Evolutionary conservation across 2,888 invertebrate genomes (phyloP), one percentile per base, ranked within the genome.

Genomic region (Ichneumoninae sp.): DNA sequence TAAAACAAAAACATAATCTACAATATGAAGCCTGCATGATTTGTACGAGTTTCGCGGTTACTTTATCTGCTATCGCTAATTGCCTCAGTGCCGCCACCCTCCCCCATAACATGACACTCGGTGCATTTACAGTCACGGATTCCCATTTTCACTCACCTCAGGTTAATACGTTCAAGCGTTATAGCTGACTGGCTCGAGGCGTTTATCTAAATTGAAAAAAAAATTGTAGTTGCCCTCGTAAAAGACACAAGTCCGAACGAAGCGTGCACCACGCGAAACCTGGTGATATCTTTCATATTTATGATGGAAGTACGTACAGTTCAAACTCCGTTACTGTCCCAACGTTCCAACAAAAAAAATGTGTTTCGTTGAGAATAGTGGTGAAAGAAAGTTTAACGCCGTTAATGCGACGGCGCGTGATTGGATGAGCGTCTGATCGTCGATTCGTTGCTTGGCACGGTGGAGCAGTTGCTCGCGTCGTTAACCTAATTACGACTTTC

Each of bases 151-250:
- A 80, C 50, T 80, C 44, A 71, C 44, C 26, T 13, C 22, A 22
- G 16, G 26, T 54, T 19, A 54, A 54, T 57, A 57, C 26, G 10
- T 22, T n/a, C n/a, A 40, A 65, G 65, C n/a, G 33, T 33, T 19
- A 19, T 44, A 30, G 62, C 36, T 74, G n/a, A 30, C 36, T 50
- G 30, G 62, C 19, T 30, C 16, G 4, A 33, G n/a, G 57, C 83
- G 84, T 88, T 90, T 89, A 90, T 90, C 90, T 89, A 89, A 89
- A 90, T 89, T 89, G 87, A 78, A 87, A 89, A 88, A 85, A 87
- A 89, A 88, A 85, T 79, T 83, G 33, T 80, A 88, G 87, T 74
- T 78, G 68, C 76, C 60, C 36, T 85, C 82, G 81, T 87, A 87
- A 88, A 88, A 87, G 72, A 68, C 65, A 57, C 19, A 16, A 26